Evolutionary conservation across 1,140 invertebrate species (phyloP), one percentile per base, ranked within the genome.

Genomic region (Cyphomyrmex costatus): DNA sequence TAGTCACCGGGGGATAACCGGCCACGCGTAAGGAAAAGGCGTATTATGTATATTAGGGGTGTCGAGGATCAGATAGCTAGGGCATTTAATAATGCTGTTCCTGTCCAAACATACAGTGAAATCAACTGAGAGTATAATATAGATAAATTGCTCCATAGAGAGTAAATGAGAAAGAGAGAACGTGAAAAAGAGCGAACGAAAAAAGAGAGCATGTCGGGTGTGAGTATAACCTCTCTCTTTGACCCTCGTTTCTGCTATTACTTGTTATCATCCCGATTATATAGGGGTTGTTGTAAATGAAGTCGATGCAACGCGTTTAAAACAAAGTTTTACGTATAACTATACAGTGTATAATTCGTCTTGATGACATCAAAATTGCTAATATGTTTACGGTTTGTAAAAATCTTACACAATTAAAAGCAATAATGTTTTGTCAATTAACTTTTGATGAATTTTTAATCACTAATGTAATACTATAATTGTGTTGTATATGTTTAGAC

Each of bases 11-110:
- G 84, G 87, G 90, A 90, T 91, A 90, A 88, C 88, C 92, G 91
- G 90, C 80, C 93, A 93, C 90, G 94, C 93, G 93, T 94, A 93
- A 89, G 91, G 90, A 94, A 92, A 94, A 92, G 92, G 92, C 92
- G 93, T 95, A 95, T 95, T 95, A 95, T 95, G 94, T 93, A 95
- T 94, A 95, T 95, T 94, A 95, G 93, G 95, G 94, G 94, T 94
- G 94, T 95, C 89, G 92, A 91, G 89, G 92, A 95, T 95, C 94
- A 94, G 94, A 95, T 95, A 95, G 94, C 92, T 92, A 88, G 93
- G 92, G 91, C 93, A 95, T 95, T 95, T 95, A 95, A 95, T 95
- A 95, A 95, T 95, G 91, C 94, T 94, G 94, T 95, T 94, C 93
- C 93, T 95, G 95, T 95, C 95, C 95, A 95, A 95, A 95, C 94